These are phyloP conservation scores for Papilio polyxenes DNA, from an alignment of 1,140 invertebrate species.

Conservation along the genomic window DNA sequence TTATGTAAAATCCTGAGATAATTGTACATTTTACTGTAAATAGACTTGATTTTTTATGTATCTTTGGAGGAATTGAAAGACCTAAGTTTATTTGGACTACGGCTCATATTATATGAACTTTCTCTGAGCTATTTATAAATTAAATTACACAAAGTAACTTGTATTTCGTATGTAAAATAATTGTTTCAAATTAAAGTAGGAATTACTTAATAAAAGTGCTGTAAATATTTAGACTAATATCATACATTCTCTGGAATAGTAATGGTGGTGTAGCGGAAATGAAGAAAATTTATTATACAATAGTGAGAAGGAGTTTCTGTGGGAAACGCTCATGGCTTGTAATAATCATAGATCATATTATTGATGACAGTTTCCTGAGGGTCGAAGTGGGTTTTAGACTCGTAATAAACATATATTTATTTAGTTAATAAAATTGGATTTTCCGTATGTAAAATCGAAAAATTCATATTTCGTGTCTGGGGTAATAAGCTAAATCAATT, in stretches of 20 bases:
- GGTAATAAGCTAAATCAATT: too few relatives aligned
- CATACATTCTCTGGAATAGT: not conserved
- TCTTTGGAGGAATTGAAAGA: not conserved
- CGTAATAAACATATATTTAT: too few relatives aligned
- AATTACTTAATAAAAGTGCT: not conserved
- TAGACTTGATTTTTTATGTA: not conserved
- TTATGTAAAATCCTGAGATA: not conserved
- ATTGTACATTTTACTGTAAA: not conserved
- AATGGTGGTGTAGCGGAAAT: not conserved
- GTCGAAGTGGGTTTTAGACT: not conserved
- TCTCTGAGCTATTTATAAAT: not conserved
- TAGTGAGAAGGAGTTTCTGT: not conserved
- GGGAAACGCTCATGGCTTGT: not conserved
- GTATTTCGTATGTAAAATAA: too few relatives aligned
- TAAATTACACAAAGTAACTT: not conserved
- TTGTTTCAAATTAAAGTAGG: not conserved
- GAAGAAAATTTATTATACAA: slow-evolving; percentile 12
- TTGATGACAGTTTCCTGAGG: not conserved
- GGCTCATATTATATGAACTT: not conserved
- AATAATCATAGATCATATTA: not conserved
- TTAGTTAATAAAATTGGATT: too few relatives aligned
- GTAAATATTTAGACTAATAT: not conserved
- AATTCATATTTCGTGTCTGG: not conserved
- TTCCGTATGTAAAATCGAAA: too few relatives aligned
- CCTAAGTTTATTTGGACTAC: not conserved